Evolutionary conservation across 2,888 invertebrate species (phyloP), one percentile per base, ranked within the genome.

Genomic region (Neria commutata): DNA sequence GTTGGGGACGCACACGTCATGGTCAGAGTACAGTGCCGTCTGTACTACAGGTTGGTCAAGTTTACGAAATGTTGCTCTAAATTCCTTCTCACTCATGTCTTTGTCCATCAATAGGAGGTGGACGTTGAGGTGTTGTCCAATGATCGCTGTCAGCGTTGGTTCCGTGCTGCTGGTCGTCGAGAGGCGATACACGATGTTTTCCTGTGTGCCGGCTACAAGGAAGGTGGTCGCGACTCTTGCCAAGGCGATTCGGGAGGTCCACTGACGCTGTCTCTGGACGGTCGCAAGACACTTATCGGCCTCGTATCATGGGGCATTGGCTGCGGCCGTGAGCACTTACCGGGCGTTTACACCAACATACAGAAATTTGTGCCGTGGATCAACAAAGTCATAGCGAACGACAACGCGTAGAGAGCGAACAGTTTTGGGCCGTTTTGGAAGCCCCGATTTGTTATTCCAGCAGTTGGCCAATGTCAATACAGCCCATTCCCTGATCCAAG

Each of bases 111-210:
- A n/a, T 74, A 89, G 84, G 91, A 92, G 79, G 92, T 92, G 2
- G 91, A 91, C 60, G 91, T 92, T 0, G 91, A 92, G 78, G 91
- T 95, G 16, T 90, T 95, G 47, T 91, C 94, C 0, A 94, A 95
- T 74, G 92, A 94, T 72, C 86, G 94, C 60, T 95, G 95, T 73
- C 95, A 95, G 83, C 86, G 92, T 50, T 95, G 95, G 95, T 95
- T 95, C 82, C 84, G 94, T 51, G 91, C 94, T 1, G 95, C 95
- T 0, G 95, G 95, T 0, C 83, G 95, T 33, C 83, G 94, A 53
- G 95, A 96, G 80, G 91, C 91, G n/a, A 95, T 95, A 62, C 94
- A 95, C 70, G 94, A 95, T 70, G 95, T 95, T 1, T 95, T 95
- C 78, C 83, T 95, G 0, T 95, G 95, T 76, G 95, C 95, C 1